Percentiles rank a stretch among this genome's conserved stretches.
Conservation (phyloP, 2,113 vertebrate species). For the Gnathonemus longibarbis region DNA sequence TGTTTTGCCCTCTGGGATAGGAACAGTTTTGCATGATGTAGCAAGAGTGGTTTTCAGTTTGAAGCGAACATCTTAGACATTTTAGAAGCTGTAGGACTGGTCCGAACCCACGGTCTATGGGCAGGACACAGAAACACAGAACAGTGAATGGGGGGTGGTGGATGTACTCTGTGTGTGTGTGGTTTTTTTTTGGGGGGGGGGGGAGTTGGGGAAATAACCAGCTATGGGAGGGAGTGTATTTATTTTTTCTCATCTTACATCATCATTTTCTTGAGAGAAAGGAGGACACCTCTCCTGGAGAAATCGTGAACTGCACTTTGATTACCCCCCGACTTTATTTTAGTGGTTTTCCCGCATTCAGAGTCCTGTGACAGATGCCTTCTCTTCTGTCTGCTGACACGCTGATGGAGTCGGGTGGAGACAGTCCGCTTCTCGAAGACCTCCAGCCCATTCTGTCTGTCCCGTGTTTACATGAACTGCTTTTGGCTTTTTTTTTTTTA, state of each 20-base stretch:
- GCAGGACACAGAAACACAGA: not conserved
- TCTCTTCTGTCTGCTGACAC: not conserved
- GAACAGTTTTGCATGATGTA: not conserved
- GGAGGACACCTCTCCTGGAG: not conserved
- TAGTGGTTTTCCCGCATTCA: not conserved
- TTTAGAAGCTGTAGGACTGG: not conserved
- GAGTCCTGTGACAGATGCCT: not conserved
- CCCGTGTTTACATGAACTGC: not conserved
- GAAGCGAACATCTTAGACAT: not conserved
- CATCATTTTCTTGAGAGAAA: not conserved
- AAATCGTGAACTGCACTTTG: not conserved
- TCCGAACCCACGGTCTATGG: not conserved
- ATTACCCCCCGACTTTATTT: not conserved
- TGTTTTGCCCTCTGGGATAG: slow-evolving; percentile 2
- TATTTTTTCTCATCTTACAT: not conserved
- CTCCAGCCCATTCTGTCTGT: not conserved
- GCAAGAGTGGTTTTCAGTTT: not conserved
- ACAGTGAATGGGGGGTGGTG: not conserved
- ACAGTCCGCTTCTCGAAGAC: not conserved
- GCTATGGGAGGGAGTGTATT: not conserved
- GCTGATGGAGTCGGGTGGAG: not conserved
- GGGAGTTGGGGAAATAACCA: not conserved
- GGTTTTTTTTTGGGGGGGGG: not conserved
- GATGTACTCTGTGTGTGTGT: not conserved
- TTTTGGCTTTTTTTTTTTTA: not conserved